Conservation (phyloP, 2,113 vertebrate genomes). For the Pygoscelis adeliae region DNA sequence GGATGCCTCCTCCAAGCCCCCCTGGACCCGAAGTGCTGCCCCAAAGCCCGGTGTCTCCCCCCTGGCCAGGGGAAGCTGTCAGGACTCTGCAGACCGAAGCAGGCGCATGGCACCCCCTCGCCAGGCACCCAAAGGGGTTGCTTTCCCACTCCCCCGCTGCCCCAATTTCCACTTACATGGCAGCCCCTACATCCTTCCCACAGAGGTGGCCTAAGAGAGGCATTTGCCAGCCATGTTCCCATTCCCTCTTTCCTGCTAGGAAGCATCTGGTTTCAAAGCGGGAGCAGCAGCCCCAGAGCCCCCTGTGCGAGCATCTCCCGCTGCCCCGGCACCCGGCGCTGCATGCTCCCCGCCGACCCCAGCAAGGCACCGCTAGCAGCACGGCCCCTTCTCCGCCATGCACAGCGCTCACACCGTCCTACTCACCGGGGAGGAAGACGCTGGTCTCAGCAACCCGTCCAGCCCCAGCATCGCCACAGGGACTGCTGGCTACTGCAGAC, state of each 20-base stretch:
- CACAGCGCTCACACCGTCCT: background rate
- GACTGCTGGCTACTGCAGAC: background rate
- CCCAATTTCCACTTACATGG: background rate
- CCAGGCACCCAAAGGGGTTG: background rate
- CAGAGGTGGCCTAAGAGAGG: background rate
- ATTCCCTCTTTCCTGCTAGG: background rate
- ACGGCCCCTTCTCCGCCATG: background rate
- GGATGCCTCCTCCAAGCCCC: background rate
- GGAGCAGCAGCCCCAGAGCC: background rate
- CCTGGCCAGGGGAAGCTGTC: background rate
- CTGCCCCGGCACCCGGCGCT: accelerated
- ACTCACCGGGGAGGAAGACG: constrained; percentile 45
- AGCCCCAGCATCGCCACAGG: background rate
- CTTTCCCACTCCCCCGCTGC: background rate
- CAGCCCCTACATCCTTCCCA: background rate
- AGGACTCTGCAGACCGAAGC: background rate
- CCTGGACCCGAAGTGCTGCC: background rate
- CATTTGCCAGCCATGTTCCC: background rate
- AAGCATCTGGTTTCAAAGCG: background rate
- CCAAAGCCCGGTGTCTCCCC: background rate
- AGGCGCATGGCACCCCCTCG: background rate
- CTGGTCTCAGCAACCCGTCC: constrained; percentile 15
- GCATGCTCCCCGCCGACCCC: accelerated
- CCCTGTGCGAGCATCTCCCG: background rate
- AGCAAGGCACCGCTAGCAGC: background rate